Evolutionary conservation across 2,797 vertebrate species (phyloP).

Genomic region (Euphonia xanthogaster): DNA sequence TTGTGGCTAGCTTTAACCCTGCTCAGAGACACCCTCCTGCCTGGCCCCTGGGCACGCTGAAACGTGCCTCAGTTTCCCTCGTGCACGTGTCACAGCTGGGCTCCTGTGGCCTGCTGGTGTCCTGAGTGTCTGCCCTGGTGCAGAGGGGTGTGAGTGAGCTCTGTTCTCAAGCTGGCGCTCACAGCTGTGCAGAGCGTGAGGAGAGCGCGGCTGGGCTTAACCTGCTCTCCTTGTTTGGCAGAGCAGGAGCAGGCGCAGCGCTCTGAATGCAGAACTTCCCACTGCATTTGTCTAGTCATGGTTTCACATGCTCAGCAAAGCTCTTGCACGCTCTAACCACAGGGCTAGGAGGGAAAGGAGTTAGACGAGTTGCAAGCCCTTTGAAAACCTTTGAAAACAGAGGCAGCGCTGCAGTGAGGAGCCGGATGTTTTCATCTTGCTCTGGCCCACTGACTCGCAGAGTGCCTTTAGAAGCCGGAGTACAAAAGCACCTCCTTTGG

Average conservation of each 20-base stretch:
- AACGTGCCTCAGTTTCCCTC: neutral
- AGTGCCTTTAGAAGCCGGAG: neutral
- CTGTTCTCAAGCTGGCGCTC: fast-evolving
- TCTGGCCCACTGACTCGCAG: neutral
- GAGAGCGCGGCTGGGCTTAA: neutral
- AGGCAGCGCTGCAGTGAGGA: neutral
- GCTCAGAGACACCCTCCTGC: neutral
- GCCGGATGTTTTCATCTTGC: neutral
- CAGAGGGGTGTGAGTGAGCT: neutral
- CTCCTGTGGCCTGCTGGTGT: neutral
- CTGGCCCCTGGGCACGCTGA: neutral
- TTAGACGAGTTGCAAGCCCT: neutral
- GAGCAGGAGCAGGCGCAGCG: neutral
- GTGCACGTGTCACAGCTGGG: neutral
- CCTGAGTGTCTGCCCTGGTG: neutral
- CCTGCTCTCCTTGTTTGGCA: slow-evolving; percentile 43
- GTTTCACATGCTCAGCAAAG: slow-evolving; percentile 62
- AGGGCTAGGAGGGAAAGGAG: slow-evolving; percentile 36
- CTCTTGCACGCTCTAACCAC: slow-evolving; percentile 29
- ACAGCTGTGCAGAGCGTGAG: neutral
- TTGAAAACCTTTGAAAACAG: neutral
- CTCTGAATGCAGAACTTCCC: slow-evolving; percentile 3
- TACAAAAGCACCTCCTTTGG: neutral
- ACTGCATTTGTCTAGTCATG: slow-evolving; percentile 57
- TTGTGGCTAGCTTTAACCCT: neutral